Conservation (phyloP, 1,140 invertebrate genomes). For the Dryas iulia region DNA sequence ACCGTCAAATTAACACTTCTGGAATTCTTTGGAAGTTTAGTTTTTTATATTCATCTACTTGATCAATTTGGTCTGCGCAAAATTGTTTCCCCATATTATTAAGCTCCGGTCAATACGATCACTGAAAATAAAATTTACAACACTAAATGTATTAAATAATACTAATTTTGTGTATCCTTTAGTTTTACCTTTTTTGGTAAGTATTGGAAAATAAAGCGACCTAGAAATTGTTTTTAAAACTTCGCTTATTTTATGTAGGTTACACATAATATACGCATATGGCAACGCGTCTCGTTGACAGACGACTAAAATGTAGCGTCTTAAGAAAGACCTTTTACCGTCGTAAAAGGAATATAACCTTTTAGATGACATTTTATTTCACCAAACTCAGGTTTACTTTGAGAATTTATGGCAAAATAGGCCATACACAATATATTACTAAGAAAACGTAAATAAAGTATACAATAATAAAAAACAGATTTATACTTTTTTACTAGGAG, state of each 20-base stretch:
- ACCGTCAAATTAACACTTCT: background rate
- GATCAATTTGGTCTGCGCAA: background rate
- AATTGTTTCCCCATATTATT: background rate
- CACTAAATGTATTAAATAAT: background rate
- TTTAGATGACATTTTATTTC: slow-evolving; percentile 2
- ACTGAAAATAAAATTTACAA: background rate
- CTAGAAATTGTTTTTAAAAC: background rate
- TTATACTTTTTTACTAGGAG: too few relatives aligned
- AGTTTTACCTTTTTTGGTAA: background rate
- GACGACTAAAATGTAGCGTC: background rate
- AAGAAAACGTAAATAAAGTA: background rate
- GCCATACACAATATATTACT: background rate
- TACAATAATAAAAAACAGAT: too few relatives aligned
- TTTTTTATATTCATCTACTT: too few relatives aligned
- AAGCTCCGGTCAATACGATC: too few relatives aligned
- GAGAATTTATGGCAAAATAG: background rate
- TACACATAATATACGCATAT: background rate
- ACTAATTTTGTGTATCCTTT: background rate
- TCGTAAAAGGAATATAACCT: slow-evolving; percentile 3
- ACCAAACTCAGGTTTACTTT: background rate
- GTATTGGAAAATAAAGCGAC: background rate
- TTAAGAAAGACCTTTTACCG: background rate
- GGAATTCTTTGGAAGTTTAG: too few relatives aligned
- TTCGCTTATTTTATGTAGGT: background rate
- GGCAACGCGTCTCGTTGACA: background rate